Conservation (phyloP, 1,140 invertebrate species). For the Eueides isabella region DNA sequence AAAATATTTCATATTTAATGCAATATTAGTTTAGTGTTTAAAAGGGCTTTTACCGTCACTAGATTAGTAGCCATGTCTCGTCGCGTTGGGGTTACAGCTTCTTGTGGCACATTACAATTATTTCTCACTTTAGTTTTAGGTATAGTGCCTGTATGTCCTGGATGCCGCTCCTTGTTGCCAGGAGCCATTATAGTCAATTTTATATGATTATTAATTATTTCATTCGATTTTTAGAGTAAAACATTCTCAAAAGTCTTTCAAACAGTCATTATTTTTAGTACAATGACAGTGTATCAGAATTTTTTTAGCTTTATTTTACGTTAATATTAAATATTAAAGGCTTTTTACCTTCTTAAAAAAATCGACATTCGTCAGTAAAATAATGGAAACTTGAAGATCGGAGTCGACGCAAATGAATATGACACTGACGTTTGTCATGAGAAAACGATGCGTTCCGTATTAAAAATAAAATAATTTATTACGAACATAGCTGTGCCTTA, state of each 20-base stretch:
- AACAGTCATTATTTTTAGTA: neutral
- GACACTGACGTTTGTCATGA: slow-evolving; percentile 40
- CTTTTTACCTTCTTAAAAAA: neutral
- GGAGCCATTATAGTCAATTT: slow-evolving; percentile 71
- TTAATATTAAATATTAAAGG: neutral
- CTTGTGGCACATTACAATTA: slow-evolving; percentile 81
- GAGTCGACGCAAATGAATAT: slow-evolving; percentile 46
- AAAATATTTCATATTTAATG: neutral
- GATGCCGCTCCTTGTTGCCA: slow-evolving; percentile 76
- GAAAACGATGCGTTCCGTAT: slow-evolving; percentile 35
- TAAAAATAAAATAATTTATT: neutral
- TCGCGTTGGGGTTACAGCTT: slow-evolving; percentile 80
- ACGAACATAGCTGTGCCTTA: neutral
- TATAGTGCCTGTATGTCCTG: slow-evolving; percentile 78
- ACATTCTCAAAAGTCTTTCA: slow-evolving; percentile 6
- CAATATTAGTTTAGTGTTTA: neutral
- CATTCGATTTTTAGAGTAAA: slow-evolving; percentile 33
- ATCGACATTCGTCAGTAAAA: slow-evolving; percentile 10
- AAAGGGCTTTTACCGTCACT: slow-evolving; percentile 62
- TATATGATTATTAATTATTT: slow-evolving; percentile 32
- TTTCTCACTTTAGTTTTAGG: slow-evolving; percentile 79
- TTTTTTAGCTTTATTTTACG: neutral
- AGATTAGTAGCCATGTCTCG: slow-evolving; percentile 80
- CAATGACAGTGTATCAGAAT: neutral
- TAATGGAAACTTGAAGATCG: slow-evolving; percentile 26